Percentiles rank a stretch among this genome's conserved stretches.
Conservation (phyloP, 2,797 vertebrate genomes). For the Eptatretus atami region DNA sequence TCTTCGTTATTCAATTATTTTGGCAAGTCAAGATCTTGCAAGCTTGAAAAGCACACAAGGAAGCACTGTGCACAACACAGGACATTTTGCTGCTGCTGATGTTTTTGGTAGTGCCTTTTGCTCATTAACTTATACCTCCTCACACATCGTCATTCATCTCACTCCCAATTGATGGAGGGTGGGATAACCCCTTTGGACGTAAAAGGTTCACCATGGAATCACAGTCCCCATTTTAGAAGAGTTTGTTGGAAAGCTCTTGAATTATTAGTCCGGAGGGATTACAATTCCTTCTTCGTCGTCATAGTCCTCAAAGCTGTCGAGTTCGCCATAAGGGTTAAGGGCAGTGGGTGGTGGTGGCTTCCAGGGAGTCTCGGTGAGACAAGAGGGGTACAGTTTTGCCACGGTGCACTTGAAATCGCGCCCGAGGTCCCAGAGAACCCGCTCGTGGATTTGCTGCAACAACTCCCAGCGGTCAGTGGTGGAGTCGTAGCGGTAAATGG, state of each 20-base stretch:
- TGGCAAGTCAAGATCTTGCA: too few species aligned
- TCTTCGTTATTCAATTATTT: too few species aligned
- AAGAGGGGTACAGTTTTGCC: constrained; percentile 87
- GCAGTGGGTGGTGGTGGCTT: constrained; percentile 38
- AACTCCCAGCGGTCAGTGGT: constrained; percentile 66
- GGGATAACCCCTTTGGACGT: too few species aligned
- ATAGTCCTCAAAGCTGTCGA: background rate
- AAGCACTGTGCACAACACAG: too few species aligned
- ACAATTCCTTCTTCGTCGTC: background rate
- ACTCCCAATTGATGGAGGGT: too few species aligned
- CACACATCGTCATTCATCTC: too few species aligned
- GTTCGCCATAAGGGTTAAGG: background rate
- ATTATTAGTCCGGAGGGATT: constrained; percentile 1
- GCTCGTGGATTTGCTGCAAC: constrained; percentile 61
- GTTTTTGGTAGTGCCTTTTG: too few species aligned
- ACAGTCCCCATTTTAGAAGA: too few species aligned
- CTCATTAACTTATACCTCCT: too few species aligned
- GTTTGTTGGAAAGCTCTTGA: background rate
- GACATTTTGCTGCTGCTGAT: too few species aligned
- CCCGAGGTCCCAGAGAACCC: constrained; percentile 77
- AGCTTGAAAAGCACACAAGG: too few species aligned
- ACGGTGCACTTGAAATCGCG: constrained; percentile 78
- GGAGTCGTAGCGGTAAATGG: constrained; percentile 61
- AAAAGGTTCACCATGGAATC: too few species aligned
- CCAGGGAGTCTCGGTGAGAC: constrained; percentile 78